Percentiles rank a stretch among this genome's conserved stretches.
Evolutionary conservation across 2,888 invertebrate species (phyloP).

Genomic region (Leptinotarsa tumamoca): DNA sequence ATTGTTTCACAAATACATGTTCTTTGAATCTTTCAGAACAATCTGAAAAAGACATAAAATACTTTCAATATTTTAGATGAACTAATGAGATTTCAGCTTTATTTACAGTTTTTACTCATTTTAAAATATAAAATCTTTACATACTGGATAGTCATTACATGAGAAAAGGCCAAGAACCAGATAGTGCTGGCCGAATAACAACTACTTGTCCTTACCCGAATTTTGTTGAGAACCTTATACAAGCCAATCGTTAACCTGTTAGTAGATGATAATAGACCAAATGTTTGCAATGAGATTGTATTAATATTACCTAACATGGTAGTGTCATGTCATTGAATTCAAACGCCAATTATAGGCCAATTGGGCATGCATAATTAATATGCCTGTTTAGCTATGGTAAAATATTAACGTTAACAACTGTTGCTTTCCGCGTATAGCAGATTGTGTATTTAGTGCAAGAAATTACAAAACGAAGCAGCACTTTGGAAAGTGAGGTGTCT

Average conservation of each 20-base stretch:
- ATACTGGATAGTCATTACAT: no score
- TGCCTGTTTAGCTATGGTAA: constrained; percentile 64
- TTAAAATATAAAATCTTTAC: no score
- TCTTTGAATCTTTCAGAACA: no score
- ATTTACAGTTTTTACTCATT: no score
- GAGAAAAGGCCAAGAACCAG: no score
- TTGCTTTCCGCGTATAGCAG: constrained; percentile 55
- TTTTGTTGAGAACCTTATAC: constrained; percentile 3
- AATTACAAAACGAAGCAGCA: constrained; percentile 38
- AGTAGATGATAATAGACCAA: constrained; percentile 46
- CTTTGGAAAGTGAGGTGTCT: constrained; percentile 49
- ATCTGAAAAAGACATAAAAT: no score
- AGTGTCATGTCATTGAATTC: constrained; percentile 65
- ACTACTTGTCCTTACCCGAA: no score
- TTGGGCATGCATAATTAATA: constrained; percentile 68
- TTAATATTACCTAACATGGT: constrained; percentile 62
- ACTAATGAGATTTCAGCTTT: no score
- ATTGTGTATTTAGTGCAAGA: constrained; percentile 37
- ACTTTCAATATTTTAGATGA: no score
- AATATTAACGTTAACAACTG: constrained; percentile 67
- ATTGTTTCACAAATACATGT: no score
- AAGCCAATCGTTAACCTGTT: constrained; percentile 23
- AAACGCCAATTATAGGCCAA: constrained; percentile 67
- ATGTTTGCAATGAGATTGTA: constrained; percentile 57
- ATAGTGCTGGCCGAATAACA: no score